These are phyloP conservation scores for Margaritifera margaritifera DNA, from an alignment of 2,888 invertebrate species.

Conservation along the genomic window DNA sequence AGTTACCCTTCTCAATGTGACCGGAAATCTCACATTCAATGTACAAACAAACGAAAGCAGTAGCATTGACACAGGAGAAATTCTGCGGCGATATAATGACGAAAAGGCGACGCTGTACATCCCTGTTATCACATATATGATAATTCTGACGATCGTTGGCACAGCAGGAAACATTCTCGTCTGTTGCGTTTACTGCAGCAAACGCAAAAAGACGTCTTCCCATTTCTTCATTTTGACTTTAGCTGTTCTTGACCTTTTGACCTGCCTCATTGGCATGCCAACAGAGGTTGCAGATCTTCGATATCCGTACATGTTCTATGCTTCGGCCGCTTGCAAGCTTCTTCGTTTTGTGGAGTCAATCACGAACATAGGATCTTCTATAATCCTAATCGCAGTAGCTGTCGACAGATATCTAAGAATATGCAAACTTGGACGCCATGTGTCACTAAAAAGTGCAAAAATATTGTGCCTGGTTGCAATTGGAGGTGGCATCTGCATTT, in stretches of 20 bases:
- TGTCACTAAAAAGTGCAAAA: slow-evolving; percentile 53
- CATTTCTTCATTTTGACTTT: slow-evolving; percentile 64
- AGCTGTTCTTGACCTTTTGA: slow-evolving; percentile 62
- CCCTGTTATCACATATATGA: slow-evolving; percentile 62
- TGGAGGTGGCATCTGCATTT: slow-evolving; percentile 50
- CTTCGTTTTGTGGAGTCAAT: slow-evolving; percentile 60
- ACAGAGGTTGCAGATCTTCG: slow-evolving; percentile 65
- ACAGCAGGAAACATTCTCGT: slow-evolving; percentile 61
- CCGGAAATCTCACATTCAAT: too few relatives aligned
- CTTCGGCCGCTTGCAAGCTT: slow-evolving; percentile 61
- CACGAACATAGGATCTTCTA: slow-evolving; percentile 63
- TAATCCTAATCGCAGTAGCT: slow-evolving; percentile 59
- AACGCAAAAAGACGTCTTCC: slow-evolving; percentile 56
- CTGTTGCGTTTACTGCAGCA: slow-evolving; percentile 58
- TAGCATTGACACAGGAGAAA: slow-evolving; percentile 1
- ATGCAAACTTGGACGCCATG: slow-evolving; percentile 59
- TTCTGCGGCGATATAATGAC: slow-evolving; percentile 43
- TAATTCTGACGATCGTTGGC: slow-evolving; percentile 53
- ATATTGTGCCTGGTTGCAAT: slow-evolving; percentile 53
- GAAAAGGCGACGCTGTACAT: slow-evolving; percentile 58
- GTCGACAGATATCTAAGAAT: slow-evolving; percentile 63
- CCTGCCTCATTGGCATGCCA: slow-evolving; percentile 64
- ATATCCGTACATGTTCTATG: slow-evolving; percentile 63
- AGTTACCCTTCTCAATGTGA: too few relatives aligned
- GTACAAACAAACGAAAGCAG: too few relatives aligned